These are phyloP conservation scores for Centropyge bicolor DNA, from an alignment of 2,797 vertebrate species.

Conservation along the genomic window DNA sequence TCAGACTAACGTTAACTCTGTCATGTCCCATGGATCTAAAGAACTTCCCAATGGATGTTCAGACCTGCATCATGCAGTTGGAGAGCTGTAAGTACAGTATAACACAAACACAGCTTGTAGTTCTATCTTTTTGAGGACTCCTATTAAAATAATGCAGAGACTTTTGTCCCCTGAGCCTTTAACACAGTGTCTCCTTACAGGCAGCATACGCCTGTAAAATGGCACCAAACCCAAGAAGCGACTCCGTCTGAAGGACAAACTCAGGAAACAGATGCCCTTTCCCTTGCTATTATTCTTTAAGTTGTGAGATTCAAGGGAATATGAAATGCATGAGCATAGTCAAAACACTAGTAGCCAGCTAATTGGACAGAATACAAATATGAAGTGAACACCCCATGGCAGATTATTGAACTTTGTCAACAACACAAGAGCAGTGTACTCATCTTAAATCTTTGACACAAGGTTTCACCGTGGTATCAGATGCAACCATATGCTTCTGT, in stretches of 20 bases:
- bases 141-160: no score
- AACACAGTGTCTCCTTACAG: no score
- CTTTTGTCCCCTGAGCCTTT: no score
- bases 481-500: not conserved
- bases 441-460: not conserved
- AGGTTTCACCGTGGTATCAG: no score
- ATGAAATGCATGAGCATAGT: not conserved
- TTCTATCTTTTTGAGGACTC: no score
- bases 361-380: not conserved
- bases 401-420: not conserved
- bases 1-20: conserved; percentile 94
- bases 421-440: not conserved
- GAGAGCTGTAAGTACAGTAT: conserved; percentile 94
- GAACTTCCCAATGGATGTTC: conserved; percentile 99
- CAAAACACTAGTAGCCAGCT: not conserved
- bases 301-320: no score
- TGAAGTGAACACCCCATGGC: not conserved
- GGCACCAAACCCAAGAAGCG: no score
- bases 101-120: conserved; percentile 11
- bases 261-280: no score
- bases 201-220: not conserved
- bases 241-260: not conserved
- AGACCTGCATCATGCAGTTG: conserved; percentile 98
- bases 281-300: not conserved
- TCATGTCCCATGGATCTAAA: conserved; percentile 99